Evolutionary conservation across 1,140 invertebrate species (phyloP).

Genomic region (Mycetomoellerius zeteki): DNA sequence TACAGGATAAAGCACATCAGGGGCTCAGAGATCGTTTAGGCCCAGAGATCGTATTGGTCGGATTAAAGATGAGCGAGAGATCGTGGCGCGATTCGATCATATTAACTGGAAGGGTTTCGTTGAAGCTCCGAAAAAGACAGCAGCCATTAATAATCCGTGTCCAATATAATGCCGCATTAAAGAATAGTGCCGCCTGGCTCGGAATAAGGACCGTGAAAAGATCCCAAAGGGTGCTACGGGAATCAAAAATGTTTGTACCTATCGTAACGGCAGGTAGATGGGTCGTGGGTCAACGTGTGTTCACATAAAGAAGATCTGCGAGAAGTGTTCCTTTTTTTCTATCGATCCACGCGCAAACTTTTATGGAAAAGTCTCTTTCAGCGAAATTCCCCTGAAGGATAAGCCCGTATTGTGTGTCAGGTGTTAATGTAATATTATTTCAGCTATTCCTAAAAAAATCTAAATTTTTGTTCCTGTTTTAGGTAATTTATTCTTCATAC

Average conservation of each 20-base stretch:
- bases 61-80: constrained; percentile 62
- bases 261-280: constrained; percentile 69
- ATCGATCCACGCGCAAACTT: constrained; percentile 18
- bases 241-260: constrained; percentile 72
- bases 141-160: constrained; percentile 75
- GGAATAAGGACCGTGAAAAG: constrained; percentile 64
- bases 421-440: constrained; percentile 41
- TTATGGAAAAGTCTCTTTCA: constrained; percentile 36
- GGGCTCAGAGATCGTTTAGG: constrained; percentile 46
- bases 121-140: constrained; percentile 49
- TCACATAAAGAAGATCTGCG: constrained; percentile 39
- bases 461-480: constrained; percentile 6
- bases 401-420: constrained; percentile 33
- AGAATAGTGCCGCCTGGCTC: constrained; percentile 57
- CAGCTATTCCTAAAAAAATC: background rate
- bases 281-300: constrained; percentile 69
- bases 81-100: constrained; percentile 36
- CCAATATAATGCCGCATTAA: constrained; percentile 80
- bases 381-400: constrained; percentile 4
- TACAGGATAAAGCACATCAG: constrained; percentile 34
- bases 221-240: constrained; percentile 54
- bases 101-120: constrained; percentile 51
- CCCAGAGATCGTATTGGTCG: constrained; percentile 64
- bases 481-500: background rate
- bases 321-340: background rate